A percentile compares a stretch with the other conserved stretches of the same genome.
Conservation (phyloP, 2,113 vertebrate species). For the Coturnix japonica region DNA sequence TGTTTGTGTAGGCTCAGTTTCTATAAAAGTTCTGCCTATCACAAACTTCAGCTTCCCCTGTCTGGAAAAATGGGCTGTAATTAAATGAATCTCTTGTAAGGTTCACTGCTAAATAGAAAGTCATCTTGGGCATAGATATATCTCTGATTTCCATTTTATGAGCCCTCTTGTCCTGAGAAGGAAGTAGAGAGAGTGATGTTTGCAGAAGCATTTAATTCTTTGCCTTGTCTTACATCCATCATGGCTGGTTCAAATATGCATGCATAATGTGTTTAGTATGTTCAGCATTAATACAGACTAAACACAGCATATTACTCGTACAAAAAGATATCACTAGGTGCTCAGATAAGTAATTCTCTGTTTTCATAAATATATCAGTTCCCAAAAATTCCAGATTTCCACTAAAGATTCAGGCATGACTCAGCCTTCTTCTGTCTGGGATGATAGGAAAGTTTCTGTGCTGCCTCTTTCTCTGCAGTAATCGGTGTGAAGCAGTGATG, state of each 20-base stretch:
- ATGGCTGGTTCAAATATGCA: neutral
- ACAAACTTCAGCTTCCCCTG: neutral
- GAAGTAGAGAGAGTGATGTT: neutral
- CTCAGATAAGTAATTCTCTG: neutral
- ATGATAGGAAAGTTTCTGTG: neutral
- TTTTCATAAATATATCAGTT: neutral
- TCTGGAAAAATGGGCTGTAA: neutral
- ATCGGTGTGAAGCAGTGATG: neutral
- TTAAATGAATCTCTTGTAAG: neutral
- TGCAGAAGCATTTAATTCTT: neutral
- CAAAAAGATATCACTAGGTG: neutral
- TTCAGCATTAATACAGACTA: neutral
- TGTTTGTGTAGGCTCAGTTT: neutral
- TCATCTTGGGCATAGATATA: neutral
- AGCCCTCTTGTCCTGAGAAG: neutral
- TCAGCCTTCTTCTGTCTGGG: slow-evolving; percentile 8
- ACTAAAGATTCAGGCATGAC: neutral
- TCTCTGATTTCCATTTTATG: neutral
- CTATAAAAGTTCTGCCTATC: neutral
- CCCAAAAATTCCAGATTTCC: neutral
- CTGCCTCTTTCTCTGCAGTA: neutral
- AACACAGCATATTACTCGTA: neutral
- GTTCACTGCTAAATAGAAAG: neutral
- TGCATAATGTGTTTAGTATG: neutral
- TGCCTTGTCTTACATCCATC: neutral